A percentile compares a stretch with the other conserved stretches of the same genome.
Evolutionary conservation across 2,797 vertebrate species (phyloP).

Genomic region (Schizothorax lantsangensis): DNA sequence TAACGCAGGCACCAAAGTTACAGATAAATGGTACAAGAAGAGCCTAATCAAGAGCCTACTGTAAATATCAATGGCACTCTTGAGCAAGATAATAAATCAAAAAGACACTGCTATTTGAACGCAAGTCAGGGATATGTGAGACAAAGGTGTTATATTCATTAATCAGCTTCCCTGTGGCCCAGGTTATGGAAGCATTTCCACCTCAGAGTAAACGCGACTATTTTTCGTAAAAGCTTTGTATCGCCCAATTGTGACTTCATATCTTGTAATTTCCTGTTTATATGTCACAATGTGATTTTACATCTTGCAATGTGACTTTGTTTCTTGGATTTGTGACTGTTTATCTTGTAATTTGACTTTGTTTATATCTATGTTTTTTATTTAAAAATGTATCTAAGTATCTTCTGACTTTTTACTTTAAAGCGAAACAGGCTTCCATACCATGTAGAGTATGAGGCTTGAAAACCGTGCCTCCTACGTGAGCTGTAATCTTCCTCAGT

Average conservation of each 20-base stretch:
- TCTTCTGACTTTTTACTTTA: neutral
- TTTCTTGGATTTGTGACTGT: neutral
- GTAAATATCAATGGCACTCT: slow-evolving; percentile 56
- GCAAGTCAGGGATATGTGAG: slow-evolving; percentile 17
- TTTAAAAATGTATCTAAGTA: neutral
- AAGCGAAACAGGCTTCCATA: neutral
- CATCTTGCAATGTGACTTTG: neutral
- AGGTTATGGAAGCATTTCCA: neutral
- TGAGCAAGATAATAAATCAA: slow-evolving; percentile 55
- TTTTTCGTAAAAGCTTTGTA: too few species aligned
- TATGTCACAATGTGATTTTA: neutral
- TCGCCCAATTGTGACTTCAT: neutral
- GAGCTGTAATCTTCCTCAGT: neutral
- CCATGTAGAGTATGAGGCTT: neutral
- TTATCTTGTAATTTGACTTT: neutral
- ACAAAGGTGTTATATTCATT: neutral
- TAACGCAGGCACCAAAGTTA: slow-evolving; percentile 22
- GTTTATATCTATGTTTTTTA: neutral
- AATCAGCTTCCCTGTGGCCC: slow-evolving; percentile 3
- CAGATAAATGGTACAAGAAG: too few species aligned
- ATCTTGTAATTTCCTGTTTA: neutral
- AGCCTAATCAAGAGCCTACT: slow-evolving; percentile 52
- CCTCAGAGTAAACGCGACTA: neutral
- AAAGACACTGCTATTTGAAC: slow-evolving; percentile 51
- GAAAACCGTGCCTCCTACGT: slow-evolving; percentile 4